phyloP scores from a whole-genome alignment of 1,140 invertebrate genomes.

The Phortica variegata region DNA sequence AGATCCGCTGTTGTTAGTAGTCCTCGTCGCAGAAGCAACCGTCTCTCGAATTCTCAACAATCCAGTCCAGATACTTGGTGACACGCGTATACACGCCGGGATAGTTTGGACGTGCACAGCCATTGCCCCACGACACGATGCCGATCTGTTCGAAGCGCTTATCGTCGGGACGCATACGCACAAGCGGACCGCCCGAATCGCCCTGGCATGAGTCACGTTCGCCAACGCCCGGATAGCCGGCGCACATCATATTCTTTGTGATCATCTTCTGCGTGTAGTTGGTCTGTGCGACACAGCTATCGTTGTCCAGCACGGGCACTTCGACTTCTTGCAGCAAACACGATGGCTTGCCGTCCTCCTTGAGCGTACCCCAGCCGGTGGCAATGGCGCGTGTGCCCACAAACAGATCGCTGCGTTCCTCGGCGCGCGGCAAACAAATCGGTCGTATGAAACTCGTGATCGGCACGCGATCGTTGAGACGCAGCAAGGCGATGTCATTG shows the following conservation, averaged over 20 bases:
- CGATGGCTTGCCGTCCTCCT: slow-evolving; percentile 77
- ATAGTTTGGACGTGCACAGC: slow-evolving; percentile 71
- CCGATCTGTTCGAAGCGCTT: slow-evolving; percentile 79
- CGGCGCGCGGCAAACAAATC: slow-evolving; percentile 71
- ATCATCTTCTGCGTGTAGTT: slow-evolving; percentile 79
- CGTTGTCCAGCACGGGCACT: slow-evolving; percentile 77
- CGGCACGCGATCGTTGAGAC: slow-evolving; percentile 74
- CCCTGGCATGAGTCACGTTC: slow-evolving; percentile 87
- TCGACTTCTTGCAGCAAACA: slow-evolving; percentile 80
- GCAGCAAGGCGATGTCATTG: slow-evolving; percentile 79
- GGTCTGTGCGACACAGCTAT: slow-evolving; percentile 71
- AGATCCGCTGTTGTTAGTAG: slow-evolving; percentile 20
- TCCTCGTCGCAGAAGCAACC: slow-evolving; percentile 70
- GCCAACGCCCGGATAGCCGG: slow-evolving; percentile 73
- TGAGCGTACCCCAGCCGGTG: slow-evolving; percentile 82
- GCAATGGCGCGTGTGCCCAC: slow-evolving; percentile 70
- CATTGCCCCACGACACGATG: slow-evolving; percentile 67
- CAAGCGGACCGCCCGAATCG: slow-evolving; percentile 87
- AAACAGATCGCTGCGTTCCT: slow-evolving; percentile 62
- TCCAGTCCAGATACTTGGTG: slow-evolving; percentile 75
- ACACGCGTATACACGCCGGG: slow-evolving; percentile 82
- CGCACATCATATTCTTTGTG: slow-evolving; percentile 83
- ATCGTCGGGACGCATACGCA: slow-evolving; percentile 69
- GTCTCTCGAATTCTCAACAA: slow-evolving; percentile 70
- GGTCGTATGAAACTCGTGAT: slow-evolving; percentile 74